phyloP scores from a whole-genome alignment of 92 coral and sea anemone species.

The Palythoa grandiflora region DNA sequence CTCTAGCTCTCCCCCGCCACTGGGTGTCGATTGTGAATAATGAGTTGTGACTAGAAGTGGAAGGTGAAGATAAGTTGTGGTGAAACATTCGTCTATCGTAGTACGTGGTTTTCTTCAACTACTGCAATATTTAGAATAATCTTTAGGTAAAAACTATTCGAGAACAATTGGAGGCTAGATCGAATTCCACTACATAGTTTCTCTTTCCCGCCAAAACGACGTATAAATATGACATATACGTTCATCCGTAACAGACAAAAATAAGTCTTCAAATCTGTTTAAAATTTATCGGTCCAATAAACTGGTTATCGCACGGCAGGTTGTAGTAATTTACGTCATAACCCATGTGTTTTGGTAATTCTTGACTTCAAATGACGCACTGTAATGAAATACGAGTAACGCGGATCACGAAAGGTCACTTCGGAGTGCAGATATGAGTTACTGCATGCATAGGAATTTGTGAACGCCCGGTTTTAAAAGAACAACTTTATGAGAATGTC shows the following conservation, averaged over 20 bases:
- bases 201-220: slow-evolving; percentile 32
- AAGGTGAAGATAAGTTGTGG: too few species aligned
- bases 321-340: neutral
- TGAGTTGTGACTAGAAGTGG: too few species aligned
- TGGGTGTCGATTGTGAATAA: too few species aligned
- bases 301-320: neutral
- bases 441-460: too few species aligned
- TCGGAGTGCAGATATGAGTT: too few species aligned
- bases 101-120: neutral
- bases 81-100: too few species aligned
- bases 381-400: neutral
- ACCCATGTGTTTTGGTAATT: neutral
- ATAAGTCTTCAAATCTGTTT: slow-evolving; percentile 4
- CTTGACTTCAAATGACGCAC: slow-evolving; percentile 1
- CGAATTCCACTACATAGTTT: too few species aligned
- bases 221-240: neutral
- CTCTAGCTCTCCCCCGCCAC: too few species aligned
- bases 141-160: neutral
- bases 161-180: neutral
- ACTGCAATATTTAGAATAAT: neutral
- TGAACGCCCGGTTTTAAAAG: too few species aligned
- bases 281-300: neutral
- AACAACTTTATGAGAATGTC: too few species aligned
- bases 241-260: neutral
- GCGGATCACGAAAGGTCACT: neutral